phyloP scores from a whole-genome alignment of 2,888 invertebrate genomes.

The Eupithecia insigniata region DNA sequence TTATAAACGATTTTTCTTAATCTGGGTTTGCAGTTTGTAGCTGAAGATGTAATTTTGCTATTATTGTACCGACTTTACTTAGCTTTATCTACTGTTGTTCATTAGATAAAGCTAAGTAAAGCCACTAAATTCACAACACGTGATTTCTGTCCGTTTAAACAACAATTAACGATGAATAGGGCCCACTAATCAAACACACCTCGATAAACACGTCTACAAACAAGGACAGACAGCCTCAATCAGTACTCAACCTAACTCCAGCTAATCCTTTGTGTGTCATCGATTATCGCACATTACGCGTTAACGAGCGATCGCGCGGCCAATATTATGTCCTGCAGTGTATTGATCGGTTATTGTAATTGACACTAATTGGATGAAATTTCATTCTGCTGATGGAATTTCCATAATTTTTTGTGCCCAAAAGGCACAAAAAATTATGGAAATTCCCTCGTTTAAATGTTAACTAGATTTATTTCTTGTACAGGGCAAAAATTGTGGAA shows the following conservation, averaged over 20 bases:
- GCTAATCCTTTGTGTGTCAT: slow-evolving; percentile 30
- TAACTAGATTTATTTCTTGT: neutral
- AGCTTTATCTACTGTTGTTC: neutral
- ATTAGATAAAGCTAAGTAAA: too few species aligned
- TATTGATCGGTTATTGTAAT: slow-evolving; percentile 19
- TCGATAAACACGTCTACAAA: slow-evolving; percentile 11
- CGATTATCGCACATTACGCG: slow-evolving; percentile 25
- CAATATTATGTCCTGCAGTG: slow-evolving; percentile 27
- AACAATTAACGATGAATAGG: slow-evolving; percentile 8
- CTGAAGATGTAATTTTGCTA: neutral
- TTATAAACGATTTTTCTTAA: neutral
- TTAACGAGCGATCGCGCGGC: slow-evolving; percentile 21
- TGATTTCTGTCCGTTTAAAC: neutral
- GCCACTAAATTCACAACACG: neutral
- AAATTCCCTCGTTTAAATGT: slow-evolving; percentile 13
- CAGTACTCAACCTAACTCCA: slow-evolving; percentile 13
- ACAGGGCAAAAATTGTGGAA: neutral
- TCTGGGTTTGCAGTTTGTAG: neutral
- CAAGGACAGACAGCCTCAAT: slow-evolving; percentile 13
- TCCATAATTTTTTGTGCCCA: slow-evolving; percentile 1
- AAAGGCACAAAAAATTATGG: slow-evolving; percentile 11
- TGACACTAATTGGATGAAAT: slow-evolving; percentile 8
- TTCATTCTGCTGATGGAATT: neutral
- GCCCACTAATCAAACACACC: slow-evolving; percentile 13
- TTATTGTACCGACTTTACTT: neutral